Conservation (phyloP, 2,113 vertebrate species). For the Anolis sagrei region DNA sequence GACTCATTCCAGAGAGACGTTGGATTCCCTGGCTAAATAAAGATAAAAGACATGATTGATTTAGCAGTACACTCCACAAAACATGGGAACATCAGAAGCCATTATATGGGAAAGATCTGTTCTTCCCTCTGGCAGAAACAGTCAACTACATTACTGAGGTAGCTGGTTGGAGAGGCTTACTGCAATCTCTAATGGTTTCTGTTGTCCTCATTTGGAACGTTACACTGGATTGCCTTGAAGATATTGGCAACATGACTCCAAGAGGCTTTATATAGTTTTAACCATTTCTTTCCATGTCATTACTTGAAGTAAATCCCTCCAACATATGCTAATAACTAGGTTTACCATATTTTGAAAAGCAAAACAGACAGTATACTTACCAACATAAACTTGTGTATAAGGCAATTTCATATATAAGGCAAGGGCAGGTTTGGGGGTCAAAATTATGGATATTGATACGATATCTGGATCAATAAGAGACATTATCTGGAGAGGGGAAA, state of each 20-base stretch:
- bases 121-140: neutral
- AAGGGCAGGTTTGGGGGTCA: too few relatives aligned
- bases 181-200: neutral
- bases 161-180: neutral
- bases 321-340: neutral
- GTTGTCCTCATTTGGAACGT: neutral
- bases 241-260: neutral
- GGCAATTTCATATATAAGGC: too few relatives aligned
- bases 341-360: neutral
- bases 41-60: neutral
- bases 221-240: neutral
- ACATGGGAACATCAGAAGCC: neutral
- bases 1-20: neutral
- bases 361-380: too few relatives aligned
- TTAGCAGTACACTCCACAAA: neutral
- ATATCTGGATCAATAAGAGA: too few relatives aligned
- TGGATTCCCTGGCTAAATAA: conserved; percentile 4
- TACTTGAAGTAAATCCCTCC: neutral
- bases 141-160: too few relatives aligned
- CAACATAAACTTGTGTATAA: too few relatives aligned
- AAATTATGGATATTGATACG: too few relatives aligned
- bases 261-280: neutral
- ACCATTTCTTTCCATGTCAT: neutral
- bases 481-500: too few relatives aligned
- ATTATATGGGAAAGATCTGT: neutral